phyloP scores from a whole-genome alignment of 1,140 invertebrate genomes.

The Drosophila aff. region DNA sequence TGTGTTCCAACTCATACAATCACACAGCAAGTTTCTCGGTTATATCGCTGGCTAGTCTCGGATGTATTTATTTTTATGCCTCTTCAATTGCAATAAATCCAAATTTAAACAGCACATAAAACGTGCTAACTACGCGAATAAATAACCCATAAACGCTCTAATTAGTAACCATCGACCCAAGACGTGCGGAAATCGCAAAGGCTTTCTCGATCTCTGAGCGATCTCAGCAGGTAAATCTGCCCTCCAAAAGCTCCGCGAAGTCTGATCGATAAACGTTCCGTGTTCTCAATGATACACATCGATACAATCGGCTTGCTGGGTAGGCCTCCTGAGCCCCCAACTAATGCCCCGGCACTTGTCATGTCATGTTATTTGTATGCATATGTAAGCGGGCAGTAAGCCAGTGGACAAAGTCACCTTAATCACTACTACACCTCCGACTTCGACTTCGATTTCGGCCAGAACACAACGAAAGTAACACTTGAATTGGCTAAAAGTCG shows the following conservation, averaged over 20 bases:
- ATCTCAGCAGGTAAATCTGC: background rate
- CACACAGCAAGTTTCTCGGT: slow-evolving; percentile 2
- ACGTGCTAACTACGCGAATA: slow-evolving; percentile 70
- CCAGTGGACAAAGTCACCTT: slow-evolving; percentile 32
- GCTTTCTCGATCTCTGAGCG: slow-evolving; percentile 9
- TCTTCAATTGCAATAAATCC: slow-evolving; percentile 76
- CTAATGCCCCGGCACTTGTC: slow-evolving; percentile 27
- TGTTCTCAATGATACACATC: background rate
- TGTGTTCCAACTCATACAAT: slow-evolving; percentile 19
- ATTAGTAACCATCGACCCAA: slow-evolving; percentile 70
- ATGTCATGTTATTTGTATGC: slow-evolving; percentile 9
- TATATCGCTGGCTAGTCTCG: slow-evolving; percentile 35
- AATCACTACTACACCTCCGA: slow-evolving; percentile 23
- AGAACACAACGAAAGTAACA: slow-evolving; percentile 26
- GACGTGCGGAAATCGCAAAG: slow-evolving; percentile 52
- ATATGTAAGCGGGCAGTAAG: slow-evolving; percentile 24
- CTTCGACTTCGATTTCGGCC: slow-evolving; percentile 4
- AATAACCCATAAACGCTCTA: slow-evolving; percentile 78
- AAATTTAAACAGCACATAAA: slow-evolving; percentile 77
- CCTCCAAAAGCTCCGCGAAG: background rate
- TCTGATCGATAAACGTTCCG: background rate
- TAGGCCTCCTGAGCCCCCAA: slow-evolving; percentile 5
- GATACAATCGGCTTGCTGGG: background rate
- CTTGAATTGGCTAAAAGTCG: slow-evolving; percentile 33
- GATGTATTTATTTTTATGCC: slow-evolving; percentile 60